Base-by-base conservation (phyloP, 2,888 invertebrate genomes). In the Scotopteryx bipunctaria region DNA sequence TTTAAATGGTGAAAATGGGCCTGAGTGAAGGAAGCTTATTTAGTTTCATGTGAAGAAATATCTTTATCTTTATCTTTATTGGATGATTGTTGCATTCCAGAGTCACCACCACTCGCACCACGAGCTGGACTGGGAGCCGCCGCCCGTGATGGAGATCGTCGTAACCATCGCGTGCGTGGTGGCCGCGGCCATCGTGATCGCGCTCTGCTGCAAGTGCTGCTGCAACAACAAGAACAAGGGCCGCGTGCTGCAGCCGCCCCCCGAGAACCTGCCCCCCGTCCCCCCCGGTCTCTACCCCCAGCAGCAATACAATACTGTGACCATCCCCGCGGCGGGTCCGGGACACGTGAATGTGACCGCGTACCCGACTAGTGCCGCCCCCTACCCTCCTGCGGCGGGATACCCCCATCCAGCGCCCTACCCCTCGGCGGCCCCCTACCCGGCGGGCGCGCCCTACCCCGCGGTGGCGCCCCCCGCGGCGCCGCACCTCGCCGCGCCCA, bases 241-340 rank as follows among this genome's bases (percentile, higher is more conserved):
- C 1, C 66, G 73, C 3, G 74, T 86, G 36, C 25, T 59, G 52
- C 50, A 50, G 8, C 44, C 73, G 0, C 59, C 65, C 49, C 29
- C 61, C 17, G 55, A 58, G 23, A 16, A 52, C 46, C 38, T 37
- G 46, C 51, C 53, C 46, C 64, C 32, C 49, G 45, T 55, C 9
- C 44, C 45, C 9, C 49, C 47, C 3, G 77, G 70, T 50, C 73
- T 78, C 5, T 86, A 86, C 63, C 86, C 86, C 9, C 86, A 83
- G 63, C 86, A 86, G 47, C 83, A 83, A 63, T 86, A 67, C 57
- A 59, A 62, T 43, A 42, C 57, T 0, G 38, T 60, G 40, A 48
- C 50, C 21, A 53, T 23, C 8, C 23, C 23, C 1, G 23, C 23
- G 1, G 23, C n/a, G 1, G 8, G 6, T 1, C 27, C 19, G 2